phyloP scores from a whole-genome alignment of 2,797 vertebrate genomes.

The Myotis findleyi region DNA sequence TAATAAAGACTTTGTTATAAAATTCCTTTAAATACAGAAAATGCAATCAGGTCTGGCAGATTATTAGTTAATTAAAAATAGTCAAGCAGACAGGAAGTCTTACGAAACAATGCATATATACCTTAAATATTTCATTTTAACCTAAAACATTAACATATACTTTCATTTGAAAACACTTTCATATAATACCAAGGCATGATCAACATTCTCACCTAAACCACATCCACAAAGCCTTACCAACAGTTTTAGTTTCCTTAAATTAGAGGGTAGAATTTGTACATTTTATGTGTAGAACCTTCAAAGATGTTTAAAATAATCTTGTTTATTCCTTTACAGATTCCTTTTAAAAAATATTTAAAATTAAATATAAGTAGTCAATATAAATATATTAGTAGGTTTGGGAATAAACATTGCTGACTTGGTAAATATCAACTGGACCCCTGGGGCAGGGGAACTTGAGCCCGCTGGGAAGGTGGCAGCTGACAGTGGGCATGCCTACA shows the following conservation, averaged over 20 bases:
- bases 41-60: background rate
- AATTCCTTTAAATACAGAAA: background rate
- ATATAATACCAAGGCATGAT: background rate
- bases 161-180: conserved; percentile 30
- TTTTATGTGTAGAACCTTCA: background rate
- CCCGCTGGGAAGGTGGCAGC: background rate
- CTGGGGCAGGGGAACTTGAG: background rate
- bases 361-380: background rate
- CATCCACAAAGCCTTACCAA: background rate
- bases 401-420: background rate
- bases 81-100: background rate
- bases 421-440: background rate
- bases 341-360: background rate
- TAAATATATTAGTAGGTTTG: background rate
- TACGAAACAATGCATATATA: background rate
- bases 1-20: background rate
- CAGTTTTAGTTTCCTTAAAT: background rate
- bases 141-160: background rate
- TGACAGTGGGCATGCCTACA: background rate
- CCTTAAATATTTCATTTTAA: conserved; percentile 14
- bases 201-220: background rate
- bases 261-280: background rate
- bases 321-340: background rate
- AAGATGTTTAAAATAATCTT: background rate
- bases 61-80: conserved; percentile 29